Percentiles rank a stretch among this genome's conserved stretches.
Evolutionary conservation across 2,797 vertebrate species (phyloP).

Genomic region (Alcedo quadribrachys): DNA sequence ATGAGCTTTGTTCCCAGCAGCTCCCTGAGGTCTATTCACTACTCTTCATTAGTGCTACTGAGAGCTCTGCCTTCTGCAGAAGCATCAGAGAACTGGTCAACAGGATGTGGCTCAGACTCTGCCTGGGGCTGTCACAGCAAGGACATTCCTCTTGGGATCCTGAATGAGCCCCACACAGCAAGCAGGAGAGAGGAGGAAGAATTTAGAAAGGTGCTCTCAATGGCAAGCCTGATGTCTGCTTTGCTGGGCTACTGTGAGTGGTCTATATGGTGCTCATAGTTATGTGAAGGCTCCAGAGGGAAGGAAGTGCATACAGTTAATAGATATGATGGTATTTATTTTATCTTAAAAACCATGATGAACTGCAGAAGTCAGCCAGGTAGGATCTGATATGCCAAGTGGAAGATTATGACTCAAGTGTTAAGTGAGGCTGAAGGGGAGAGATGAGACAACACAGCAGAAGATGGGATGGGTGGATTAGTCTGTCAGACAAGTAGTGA

Average conservation of each 20-base stretch:
- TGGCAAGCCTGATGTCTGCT: not conserved
- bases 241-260: not conserved
- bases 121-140: not conserved
- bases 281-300: not conserved
- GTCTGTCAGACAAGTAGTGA: not conserved
- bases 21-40: not conserved
- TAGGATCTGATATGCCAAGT: not conserved
- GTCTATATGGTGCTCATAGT: accelerated
- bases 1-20: not conserved
- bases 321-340: not conserved
- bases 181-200: not conserved
- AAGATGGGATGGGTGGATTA: not conserved
- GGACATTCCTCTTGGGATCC: not conserved
- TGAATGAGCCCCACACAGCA: not conserved
- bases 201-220: not conserved
- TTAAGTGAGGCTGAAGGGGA: not conserved
- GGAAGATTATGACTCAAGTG: not conserved
- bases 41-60: not conserved
- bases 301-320: not conserved
- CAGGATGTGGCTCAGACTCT: not conserved
- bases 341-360: not conserved
- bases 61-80: not conserved
- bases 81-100: not conserved
- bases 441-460: not conserved
- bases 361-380: not conserved